A percentile compares a stretch with the other conserved stretches of the same genome.
These are phyloP conservation scores for Chiroxiphia lanceolata DNA, from an alignment of 2,797 vertebrate genomes.

Conservation along the genomic window DNA sequence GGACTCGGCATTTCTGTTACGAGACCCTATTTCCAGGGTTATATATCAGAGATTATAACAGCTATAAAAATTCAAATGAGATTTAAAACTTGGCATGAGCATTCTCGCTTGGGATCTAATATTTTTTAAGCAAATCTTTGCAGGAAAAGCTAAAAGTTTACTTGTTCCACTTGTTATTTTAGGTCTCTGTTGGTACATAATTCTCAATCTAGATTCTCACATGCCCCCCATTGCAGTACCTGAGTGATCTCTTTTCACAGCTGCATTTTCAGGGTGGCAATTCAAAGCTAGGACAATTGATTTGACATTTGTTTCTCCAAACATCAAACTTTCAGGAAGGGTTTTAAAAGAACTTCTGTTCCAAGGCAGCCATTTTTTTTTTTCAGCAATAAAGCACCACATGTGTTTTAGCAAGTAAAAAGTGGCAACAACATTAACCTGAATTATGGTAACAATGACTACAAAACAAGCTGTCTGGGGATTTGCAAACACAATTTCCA, in stretches of 20 bases:
- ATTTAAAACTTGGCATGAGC: constrained; percentile 15
- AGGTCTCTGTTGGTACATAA: neutral
- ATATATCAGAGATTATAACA: constrained; percentile 32
- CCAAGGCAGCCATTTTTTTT: constrained; percentile 7
- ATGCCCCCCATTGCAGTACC: rapidly evolving
- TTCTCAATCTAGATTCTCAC: neutral
- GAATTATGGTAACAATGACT: constrained; percentile 35
- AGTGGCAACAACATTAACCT: constrained; percentile 53
- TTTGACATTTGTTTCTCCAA: constrained; percentile 35
- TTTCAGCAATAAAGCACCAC: constrained; percentile 13
- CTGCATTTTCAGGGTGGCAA: constrained; percentile 3
- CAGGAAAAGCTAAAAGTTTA: constrained; percentile 30
- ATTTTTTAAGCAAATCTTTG: constrained; percentile 31
- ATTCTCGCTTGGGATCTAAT: neutral
- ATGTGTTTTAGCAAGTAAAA: constrained; percentile 49
- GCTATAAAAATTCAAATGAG: constrained; percentile 56
- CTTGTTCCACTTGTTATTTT: constrained; percentile 29
- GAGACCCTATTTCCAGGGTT: constrained; percentile 1
- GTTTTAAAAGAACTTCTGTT: constrained; percentile 50
- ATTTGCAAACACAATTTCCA: constrained; percentile 47
- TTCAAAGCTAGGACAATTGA: neutral
- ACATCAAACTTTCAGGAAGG: neutral
- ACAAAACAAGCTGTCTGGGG: constrained; percentile 32
- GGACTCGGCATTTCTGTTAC: constrained; percentile 4
- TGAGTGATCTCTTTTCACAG: neutral